Evolutionary conservation across 2,797 vertebrate species (phyloP).

Genomic region (Lutra lutra): DNA sequence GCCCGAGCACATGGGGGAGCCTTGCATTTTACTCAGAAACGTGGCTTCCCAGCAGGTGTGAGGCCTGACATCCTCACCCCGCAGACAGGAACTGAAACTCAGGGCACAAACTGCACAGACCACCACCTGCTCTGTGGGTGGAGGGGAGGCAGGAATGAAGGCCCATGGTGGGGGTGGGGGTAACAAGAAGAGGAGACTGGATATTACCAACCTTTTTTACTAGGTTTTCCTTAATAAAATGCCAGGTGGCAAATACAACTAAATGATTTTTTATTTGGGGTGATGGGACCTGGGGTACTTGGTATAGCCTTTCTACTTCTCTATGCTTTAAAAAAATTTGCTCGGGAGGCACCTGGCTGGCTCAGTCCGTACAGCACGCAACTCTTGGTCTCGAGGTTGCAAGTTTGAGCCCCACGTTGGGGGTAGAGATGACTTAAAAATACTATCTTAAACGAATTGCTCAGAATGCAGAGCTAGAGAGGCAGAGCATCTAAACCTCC

Average conservation of each 20-base stretch:
- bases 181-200: no score
- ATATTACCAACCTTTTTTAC: background rate
- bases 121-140: no score
- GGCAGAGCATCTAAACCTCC: background rate
- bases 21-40: background rate
- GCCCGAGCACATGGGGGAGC: background rate
- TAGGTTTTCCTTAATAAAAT: constrained; percentile 21
- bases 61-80: background rate
- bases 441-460: background rate
- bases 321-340: background rate
- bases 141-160: background rate
- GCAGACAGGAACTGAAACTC: background rate
- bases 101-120: no score
- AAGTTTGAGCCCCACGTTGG: background rate
- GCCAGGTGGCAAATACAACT: background rate
- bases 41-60: background rate
- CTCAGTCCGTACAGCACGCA: background rate
- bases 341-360: background rate
- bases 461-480: background rate
- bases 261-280: background rate
- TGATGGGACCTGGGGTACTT: background rate
- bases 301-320: background rate
- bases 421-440: background rate
- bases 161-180: background rate
- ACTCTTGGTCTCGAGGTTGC: background rate